Base-by-base conservation (phyloP, 2,888 invertebrate genomes). In the Phania funesta region DNA sequence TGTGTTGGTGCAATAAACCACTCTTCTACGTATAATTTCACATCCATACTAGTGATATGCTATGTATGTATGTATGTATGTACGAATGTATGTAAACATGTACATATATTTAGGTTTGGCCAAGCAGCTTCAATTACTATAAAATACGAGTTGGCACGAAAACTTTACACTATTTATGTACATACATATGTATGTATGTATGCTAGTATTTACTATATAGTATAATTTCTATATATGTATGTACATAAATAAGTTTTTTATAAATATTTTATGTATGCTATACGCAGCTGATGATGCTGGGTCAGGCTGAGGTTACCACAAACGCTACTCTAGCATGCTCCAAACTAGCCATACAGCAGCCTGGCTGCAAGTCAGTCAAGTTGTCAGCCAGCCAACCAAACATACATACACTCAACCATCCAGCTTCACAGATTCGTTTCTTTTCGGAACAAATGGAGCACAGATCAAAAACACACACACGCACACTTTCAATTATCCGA, bases 401-500 rank as follows among this genome's bases (percentile, higher is more conserved):
- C 29, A 54, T 20, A 13, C 41, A 41, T 16, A n/a, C 32, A 64
- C 11, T 16, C 7, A 48, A 18, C 62, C 24, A 73, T 38, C 32
- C 65, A 74, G 77, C 73, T 44, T 44, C 16, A 44, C 16, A 44
- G 41, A 73, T 26, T 82, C 78, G 74, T 78, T 71, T 82, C 50
- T 78, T 65, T 82, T 82, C 78, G 78, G 78, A 74, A 71, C 74
- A 82, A 60, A 46, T 75, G 46, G 75, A 82, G 74, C 32, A 77
- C 68, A 74, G 41, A 65, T 20, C 74, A 62, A 32, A 58, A 32
- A 76, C 41, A 65, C 54, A 22, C 26, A 41, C 70, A 50, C 41
- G 20, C 52, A 70, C 77, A 75, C 78, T 78, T 78, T 78, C 74
- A 82, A 78, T 82, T 82, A 78, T 78, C 78, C 78, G 78, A 70